Evolutionary conservation across 1,140 invertebrate genomes (phyloP).

Genomic region (Lepidurus apus): DNA sequence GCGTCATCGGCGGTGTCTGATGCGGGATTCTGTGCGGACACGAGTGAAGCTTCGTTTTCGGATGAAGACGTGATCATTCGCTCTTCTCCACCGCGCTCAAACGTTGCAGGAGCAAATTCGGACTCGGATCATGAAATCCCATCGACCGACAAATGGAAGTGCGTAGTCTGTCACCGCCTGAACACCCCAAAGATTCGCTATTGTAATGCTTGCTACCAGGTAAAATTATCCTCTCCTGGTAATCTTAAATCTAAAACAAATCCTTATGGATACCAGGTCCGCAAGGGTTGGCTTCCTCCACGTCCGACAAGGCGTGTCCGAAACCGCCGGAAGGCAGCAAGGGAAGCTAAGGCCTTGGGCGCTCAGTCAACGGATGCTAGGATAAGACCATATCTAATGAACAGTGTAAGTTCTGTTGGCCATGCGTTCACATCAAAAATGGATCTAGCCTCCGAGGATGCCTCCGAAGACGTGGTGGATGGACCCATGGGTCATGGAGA

Average conservation of each 20-base stretch:
- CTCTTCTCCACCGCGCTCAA: not conserved
- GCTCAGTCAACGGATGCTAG: not conserved
- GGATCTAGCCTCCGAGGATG: not conserved
- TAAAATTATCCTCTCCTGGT: conserved; percentile 40
- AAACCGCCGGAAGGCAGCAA: not conserved
- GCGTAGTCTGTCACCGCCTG: conserved; percentile 55
- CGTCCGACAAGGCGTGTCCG: conserved; percentile 19
- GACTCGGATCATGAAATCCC: conserved; percentile 50
- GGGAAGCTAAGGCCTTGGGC: not conserved
- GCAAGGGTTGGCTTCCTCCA: conserved; percentile 29
- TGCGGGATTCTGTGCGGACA: not conserved
- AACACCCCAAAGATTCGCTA: conserved; percentile 58
- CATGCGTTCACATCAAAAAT: not conserved
- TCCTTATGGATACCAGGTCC: conserved; percentile 1
- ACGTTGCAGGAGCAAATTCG: not conserved
- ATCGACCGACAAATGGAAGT: conserved; percentile 55
- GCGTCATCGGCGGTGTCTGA: not conserved
- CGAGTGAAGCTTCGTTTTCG: conserved; percentile 21
- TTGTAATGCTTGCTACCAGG: conserved; percentile 62
- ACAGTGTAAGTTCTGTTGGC: not conserved
- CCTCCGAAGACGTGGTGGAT: not conserved
- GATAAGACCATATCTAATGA: not conserved
- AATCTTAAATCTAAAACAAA: not conserved
- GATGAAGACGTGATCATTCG: conserved; percentile 28
- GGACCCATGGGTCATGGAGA: not conserved